Evolutionary conservation across 2,113 vertebrate species (phyloP).

Genomic region (Oplegnathus fasciatus): DNA sequence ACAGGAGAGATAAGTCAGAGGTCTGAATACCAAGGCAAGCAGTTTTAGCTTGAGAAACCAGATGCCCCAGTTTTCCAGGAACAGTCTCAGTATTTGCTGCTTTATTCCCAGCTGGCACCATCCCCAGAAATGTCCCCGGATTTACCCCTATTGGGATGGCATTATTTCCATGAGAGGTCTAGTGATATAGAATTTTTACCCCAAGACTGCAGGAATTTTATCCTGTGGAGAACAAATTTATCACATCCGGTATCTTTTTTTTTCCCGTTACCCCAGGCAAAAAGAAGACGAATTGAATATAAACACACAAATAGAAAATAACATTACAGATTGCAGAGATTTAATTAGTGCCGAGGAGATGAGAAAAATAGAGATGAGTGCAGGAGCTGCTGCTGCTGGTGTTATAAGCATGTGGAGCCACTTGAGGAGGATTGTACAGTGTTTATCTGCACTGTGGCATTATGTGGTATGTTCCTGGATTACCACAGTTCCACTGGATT

Average conservation of each 20-base stretch:
- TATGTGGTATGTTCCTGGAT: conserved; percentile 21
- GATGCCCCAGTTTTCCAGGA: conserved; percentile 78
- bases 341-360: conserved; percentile 44
- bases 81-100: conserved; percentile 58
- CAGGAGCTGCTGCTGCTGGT: conserved; percentile 13
- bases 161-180: conserved; percentile 62
- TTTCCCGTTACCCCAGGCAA: background rate
- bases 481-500: background rate
- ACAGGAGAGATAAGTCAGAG: conserved; percentile 51
- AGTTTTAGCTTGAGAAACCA: conserved; percentile 69
- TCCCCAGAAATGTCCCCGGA: conserved; percentile 64
- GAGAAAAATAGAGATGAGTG: background rate
- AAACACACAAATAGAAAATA: conserved; percentile 31
- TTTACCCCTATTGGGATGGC: conserved; percentile 55
- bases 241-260: conserved; percentile 18
- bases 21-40: conserved; percentile 49
- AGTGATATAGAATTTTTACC: conserved; percentile 51
- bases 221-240: conserved; percentile 40
- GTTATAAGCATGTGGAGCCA: conserved; percentile 8
- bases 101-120: conserved; percentile 64
- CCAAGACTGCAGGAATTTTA: conserved; percentile 36
- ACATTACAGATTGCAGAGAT: conserved; percentile 27
- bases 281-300: conserved; percentile 16
- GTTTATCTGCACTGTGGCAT: conserved; percentile 12
- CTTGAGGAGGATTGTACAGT: conserved; percentile 17